Evolutionary conservation across 2,113 vertebrate species (phyloP).

Genomic region (Turnix velox): DNA sequence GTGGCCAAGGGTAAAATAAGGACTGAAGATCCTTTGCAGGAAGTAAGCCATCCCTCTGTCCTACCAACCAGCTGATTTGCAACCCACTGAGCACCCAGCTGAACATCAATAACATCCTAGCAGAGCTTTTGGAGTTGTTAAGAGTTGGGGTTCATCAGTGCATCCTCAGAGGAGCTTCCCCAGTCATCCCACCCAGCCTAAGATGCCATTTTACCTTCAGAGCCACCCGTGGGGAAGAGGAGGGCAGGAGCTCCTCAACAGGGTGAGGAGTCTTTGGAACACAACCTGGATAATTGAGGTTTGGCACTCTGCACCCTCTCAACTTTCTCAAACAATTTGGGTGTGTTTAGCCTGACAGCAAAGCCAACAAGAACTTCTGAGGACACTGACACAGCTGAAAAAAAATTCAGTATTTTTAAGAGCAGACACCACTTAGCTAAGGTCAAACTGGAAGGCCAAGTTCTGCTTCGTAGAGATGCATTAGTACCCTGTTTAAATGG

Average conservation of each 20-base stretch:
- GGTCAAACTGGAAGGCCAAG: not conserved
- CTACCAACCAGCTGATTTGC: not conserved
- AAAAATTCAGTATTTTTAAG: not conserved
- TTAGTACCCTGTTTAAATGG: not conserved
- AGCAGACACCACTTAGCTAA: not conserved
- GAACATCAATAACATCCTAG: not conserved
- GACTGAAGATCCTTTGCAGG: slow-evolving; percentile 18
- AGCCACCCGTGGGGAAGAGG: not conserved
- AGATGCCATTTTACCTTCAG: not conserved
- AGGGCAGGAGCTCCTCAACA: not conserved
- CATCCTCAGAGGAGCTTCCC: too few species aligned
- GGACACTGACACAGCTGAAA: not conserved
- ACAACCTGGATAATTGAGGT: not conserved
- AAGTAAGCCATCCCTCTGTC: not conserved
- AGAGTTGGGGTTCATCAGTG: not conserved
- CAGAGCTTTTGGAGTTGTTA: not conserved
- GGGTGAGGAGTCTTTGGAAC: not conserved
- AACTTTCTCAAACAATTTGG: not conserved
- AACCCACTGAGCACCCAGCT: not conserved
- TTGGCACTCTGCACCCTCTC: not conserved
- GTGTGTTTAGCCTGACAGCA: not conserved
- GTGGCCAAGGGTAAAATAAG: slow-evolving; percentile 22
- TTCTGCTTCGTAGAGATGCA: not conserved
- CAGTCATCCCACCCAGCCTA: not conserved
- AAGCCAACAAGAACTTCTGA: not conserved